A percentile compares a stretch with the other conserved stretches of the same genome.
Evolutionary conservation across 1,140 invertebrate genomes (phyloP).

Genomic region (Aricia agestis): DNA sequence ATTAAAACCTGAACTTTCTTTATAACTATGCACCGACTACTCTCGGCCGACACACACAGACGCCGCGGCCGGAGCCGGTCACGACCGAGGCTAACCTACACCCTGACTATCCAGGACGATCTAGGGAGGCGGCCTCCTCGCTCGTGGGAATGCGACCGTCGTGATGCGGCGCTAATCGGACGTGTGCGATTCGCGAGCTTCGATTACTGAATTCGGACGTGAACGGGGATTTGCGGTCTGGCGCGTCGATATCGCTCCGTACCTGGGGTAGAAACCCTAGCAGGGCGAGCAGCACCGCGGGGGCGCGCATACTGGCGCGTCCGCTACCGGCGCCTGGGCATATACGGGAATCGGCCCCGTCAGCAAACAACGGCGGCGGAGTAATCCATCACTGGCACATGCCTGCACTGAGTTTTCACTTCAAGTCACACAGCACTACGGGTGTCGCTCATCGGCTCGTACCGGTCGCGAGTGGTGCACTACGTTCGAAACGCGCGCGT

Average conservation of each 20-base stretch:
- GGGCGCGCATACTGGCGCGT: slow-evolving; percentile 72
- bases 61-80: slow-evolving; percentile 58
- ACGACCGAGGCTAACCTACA: slow-evolving; percentile 62
- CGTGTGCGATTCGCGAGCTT: slow-evolving; percentile 43
- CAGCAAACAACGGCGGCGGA: slow-evolving; percentile 56
- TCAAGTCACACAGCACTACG: slow-evolving; percentile 70
- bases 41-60: slow-evolving; percentile 66
- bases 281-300: slow-evolving; percentile 71
- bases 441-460: slow-evolving; percentile 66
- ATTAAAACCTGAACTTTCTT: slow-evolving; percentile 75
- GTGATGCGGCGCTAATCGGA: slow-evolving; percentile 42
- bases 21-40: slow-evolving; percentile 68
- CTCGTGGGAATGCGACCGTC: slow-evolving; percentile 67
- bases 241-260: slow-evolving; percentile 47
- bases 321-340: slow-evolving; percentile 71
- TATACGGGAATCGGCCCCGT: slow-evolving; percentile 62
- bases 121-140: slow-evolving; percentile 44
- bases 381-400: slow-evolving; percentile 72
- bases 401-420: slow-evolving; percentile 70
- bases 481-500: slow-evolving; percentile 71
- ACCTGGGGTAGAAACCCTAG: slow-evolving; percentile 74
- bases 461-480: slow-evolving; percentile 68
- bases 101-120: slow-evolving; percentile 69
- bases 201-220: slow-evolving; percentile 39
- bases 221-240: slow-evolving; percentile 63